A percentile compares a stretch with the other conserved stretches of the same genome.
Evolutionary conservation across 2,888 invertebrate genomes (phyloP).

Genomic region (Cyrtodaria siliqua): DNA sequence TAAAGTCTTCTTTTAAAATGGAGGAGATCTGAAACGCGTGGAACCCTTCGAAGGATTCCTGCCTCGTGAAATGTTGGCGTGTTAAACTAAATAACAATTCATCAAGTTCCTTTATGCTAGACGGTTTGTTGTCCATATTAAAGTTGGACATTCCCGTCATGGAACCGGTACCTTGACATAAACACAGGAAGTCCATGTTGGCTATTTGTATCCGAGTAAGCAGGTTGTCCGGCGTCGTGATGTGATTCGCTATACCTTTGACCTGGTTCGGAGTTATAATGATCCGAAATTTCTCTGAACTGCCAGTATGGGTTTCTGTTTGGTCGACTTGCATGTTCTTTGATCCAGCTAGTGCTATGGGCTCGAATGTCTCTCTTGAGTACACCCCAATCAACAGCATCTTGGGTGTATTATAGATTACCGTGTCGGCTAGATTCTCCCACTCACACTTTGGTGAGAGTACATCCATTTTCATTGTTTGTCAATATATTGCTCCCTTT

Average conservation of each 20-base stretch:
- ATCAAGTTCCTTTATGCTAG: constrained; percentile 3
- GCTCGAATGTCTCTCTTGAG: constrained; percentile 23
- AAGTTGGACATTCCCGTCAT: constrained; percentile 52
- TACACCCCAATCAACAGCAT: constrained; percentile 43
- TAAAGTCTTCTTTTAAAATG: constrained; percentile 31
- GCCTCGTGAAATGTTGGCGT: constrained; percentile 26
- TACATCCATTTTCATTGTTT: too few relatives aligned
- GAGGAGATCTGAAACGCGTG: constrained; percentile 45
- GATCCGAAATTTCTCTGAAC: constrained; percentile 5
- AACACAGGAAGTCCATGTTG: constrained; percentile 38
- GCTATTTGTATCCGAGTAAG: constrained; percentile 33
- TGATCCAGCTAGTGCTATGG: constrained; percentile 25
- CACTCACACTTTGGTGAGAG: too few relatives aligned
- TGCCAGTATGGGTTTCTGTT: background rate
- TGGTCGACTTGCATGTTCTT: constrained; percentile 5
- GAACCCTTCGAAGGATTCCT: constrained; percentile 30
- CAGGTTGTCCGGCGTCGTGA: constrained; percentile 2
- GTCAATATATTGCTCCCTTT: too few relatives aligned
- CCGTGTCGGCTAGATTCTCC: background rate
- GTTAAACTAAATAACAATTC: constrained; percentile 19
- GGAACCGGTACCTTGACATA: constrained; percentile 20
- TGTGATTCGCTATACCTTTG: constrained; percentile 41
- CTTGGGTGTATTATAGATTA: constrained; percentile 10
- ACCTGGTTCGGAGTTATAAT: constrained; percentile 12
- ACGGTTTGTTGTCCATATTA: constrained; percentile 16